A percentile compares a stretch with the other conserved stretches of the same genome.
Evolutionary conservation across 2,797 vertebrate species (phyloP).

Genomic region (Todus mexicanus): DNA sequence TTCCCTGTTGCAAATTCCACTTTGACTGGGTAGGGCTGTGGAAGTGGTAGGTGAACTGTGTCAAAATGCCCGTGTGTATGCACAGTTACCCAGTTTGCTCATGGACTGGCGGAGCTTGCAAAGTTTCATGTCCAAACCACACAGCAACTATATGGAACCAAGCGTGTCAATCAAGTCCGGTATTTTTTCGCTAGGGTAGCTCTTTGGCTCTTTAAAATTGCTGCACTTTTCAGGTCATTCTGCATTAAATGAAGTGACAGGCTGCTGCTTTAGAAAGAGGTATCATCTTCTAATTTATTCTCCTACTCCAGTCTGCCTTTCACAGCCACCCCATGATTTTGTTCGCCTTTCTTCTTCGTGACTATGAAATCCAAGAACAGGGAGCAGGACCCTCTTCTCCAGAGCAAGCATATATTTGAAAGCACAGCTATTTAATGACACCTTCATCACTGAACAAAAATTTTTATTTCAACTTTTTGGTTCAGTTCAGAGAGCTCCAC

Average conservation of each 20-base stretch:
- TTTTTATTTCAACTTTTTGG: not conserved
- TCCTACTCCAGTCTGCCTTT: not conserved
- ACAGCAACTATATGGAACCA: not conserved
- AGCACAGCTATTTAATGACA: not conserved
- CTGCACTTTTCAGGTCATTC: not conserved
- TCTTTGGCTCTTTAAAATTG: not conserved
- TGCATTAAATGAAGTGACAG: not conserved
- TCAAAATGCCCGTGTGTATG: not conserved
- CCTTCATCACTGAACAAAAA: not conserved
- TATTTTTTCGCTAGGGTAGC: not conserved
- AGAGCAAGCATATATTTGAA: not conserved
- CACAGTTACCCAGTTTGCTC: not conserved
- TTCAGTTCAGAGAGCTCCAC: not conserved
- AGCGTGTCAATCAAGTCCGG: not conserved
- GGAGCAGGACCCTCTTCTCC: not conserved
- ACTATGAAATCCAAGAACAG: not conserved
- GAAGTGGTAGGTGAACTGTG: not conserved
- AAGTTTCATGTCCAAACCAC: not conserved
- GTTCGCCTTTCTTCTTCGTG: not conserved
- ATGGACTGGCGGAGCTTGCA: not conserved
- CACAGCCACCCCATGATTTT: not conserved
- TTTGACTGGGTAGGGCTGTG: not conserved
- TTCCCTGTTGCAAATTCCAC: not conserved
- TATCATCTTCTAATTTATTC: not conserved
- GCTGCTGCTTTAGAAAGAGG: not conserved